Conservation (phyloP, 37 sponge, comb jelly and placozoan genomes). For the Haliclona indistincta region DNA sequence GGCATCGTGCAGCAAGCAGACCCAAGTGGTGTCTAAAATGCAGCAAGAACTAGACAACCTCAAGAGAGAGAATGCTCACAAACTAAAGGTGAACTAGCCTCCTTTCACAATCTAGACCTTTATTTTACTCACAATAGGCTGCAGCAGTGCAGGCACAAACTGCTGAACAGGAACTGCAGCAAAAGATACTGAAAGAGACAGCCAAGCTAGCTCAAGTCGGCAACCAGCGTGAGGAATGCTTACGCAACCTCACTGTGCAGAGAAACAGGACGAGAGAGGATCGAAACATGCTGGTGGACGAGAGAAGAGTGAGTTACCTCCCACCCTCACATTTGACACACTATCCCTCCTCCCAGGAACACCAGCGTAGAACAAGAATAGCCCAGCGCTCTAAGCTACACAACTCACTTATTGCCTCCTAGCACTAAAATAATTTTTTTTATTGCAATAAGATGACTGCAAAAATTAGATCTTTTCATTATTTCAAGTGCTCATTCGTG, state of each 20-base stretch:
- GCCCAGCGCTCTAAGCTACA: constrained; percentile 10
- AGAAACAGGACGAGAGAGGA: constrained; percentile 50
- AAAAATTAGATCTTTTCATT: too few relatives aligned
- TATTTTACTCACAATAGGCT: constrained; percentile 18
- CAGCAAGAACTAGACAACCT: constrained; percentile 63
- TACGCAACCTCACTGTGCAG: constrained; percentile 28
- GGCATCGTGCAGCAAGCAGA: constrained; percentile 58
- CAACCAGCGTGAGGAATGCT: constrained; percentile 36
- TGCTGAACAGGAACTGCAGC: constrained; percentile 66
- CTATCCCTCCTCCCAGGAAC: constrained; percentile 19
- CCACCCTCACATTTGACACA: too few relatives aligned
- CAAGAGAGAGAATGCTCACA: constrained; percentile 57
- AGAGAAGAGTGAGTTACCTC: constrained; percentile 67
- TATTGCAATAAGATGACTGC: too few relatives aligned
- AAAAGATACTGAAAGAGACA: constrained; percentile 65
- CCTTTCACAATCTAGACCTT: not conserved
- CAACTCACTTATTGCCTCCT: not conserved
- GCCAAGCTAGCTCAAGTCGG: constrained; percentile 57
- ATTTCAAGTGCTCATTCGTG: too few relatives aligned
- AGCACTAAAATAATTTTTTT: too few relatives aligned
- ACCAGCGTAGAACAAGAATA: constrained; percentile 14
- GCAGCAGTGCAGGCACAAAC: constrained; percentile 56
- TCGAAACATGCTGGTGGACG: constrained; percentile 46
- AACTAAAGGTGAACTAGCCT: constrained; percentile 48
- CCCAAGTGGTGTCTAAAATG: constrained; percentile 34